Conservation (phyloP, 2,888 invertebrate species). For the Pharmacophagus antenor region DNA sequence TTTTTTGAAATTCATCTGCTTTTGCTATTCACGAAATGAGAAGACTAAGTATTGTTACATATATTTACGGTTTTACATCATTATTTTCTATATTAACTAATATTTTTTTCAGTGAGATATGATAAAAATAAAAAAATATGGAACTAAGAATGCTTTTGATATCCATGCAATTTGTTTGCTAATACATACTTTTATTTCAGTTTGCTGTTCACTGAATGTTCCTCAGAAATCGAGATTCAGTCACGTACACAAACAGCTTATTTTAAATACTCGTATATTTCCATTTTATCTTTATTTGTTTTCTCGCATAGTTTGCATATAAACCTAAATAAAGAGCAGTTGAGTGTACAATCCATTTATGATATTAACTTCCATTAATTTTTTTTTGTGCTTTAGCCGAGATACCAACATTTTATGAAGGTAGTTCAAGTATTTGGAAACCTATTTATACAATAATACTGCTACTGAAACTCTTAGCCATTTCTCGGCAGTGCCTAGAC, state of each 20-base stretch:
- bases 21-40: too few species aligned
- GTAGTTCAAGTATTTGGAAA: too few species aligned
- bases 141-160: neutral
- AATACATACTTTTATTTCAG: conserved; percentile 5
- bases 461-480: too few species aligned
- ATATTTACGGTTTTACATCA: too few species aligned
- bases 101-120: neutral
- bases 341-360: neutral
- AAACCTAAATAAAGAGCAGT: neutral
- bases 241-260: conserved; percentile 22
- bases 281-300: conserved; percentile 5
- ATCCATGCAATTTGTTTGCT: neutral
- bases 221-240: conserved; percentile 21
- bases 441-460: too few species aligned
- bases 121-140: neutral
- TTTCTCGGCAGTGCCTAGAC: too few species aligned
- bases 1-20: too few species aligned
- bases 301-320: neutral
- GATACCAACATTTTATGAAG: too few species aligned
- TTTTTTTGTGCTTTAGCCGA: neutral
- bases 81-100: neutral
- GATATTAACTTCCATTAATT: neutral
- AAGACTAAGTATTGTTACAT: too few species aligned
- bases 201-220: conserved; percentile 6
- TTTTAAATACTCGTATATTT: conserved; percentile 19